Base-by-base conservation (phyloP, 2,113 vertebrate genomes). In the Sturnus vulgaris region DNA sequence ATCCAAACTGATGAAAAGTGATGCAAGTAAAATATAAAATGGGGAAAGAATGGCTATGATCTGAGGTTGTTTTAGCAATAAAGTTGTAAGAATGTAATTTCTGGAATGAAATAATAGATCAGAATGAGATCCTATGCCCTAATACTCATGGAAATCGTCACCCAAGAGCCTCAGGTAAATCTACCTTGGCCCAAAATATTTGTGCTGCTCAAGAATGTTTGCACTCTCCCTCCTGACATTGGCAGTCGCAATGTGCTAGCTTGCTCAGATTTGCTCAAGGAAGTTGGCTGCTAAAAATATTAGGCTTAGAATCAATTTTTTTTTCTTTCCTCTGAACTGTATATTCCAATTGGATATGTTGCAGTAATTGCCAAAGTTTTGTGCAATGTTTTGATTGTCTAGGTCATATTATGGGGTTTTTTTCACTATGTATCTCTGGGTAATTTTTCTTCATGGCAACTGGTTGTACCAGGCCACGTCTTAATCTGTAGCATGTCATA, bases 211-310 rank as follows among this genome's bases (percentile, higher is more conserved):
- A 39, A 18, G 10, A 27, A 42, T 39, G 3, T 33, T n/a, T 72
- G 13, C 19, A 39, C 2, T 60, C 15, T 82, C 16, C 2, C 0
- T 82, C 10, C 52, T 0, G 0, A 12, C 12, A 44, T 60, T 19
- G 64, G 28, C 16, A 44, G 6, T 49, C 57, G 46, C 4, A 17
- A 4, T 30, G 10, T 10, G 1, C 13, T 78, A 78, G 16, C 10
- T 86, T 81, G 16, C 12, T 86, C 1, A 3, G 15, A 25, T 84
- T 75, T 65, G 11, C 12, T 78, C 13, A 39, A 35, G 35, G 5
- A 69, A 60, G 17, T 57, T 64, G 61, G 5, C 4, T 11, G 40
- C 30, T 65, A 66, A 92, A 92, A 83, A 60, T n/a, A 9, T 50
- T 60, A 21, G 5, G 3, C 15, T 79, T 76, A 44, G 6, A 25